Base-by-base conservation (phyloP, 2,888 invertebrate genomes). In the Lasius fuliginosus region DNA sequence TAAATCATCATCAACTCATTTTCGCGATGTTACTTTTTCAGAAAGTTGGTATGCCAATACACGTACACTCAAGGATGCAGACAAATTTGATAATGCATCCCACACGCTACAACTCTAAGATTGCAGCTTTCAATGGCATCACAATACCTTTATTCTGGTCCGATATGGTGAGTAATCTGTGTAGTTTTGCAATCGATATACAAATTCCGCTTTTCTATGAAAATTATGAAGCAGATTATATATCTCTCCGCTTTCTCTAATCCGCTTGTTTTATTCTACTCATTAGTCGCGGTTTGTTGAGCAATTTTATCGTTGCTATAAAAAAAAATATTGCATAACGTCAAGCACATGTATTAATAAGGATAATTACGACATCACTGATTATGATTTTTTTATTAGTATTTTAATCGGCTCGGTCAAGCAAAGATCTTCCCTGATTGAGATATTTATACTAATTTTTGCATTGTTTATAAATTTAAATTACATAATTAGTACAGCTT, bases 81-180 rank as follows among this genome's bases (percentile, higher is more conserved):
- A 96, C 97, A 33, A 98, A 98, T 93, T 94, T 98, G 6, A 96
- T 97, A 0, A 96, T 98, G 89, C 95, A 96, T 27, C 95, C 96
- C 62, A 96, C 97, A 0, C 93, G 94, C 30, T 97, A 96, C 62
- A 97, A 97, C 92, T 94, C 95, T 0, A 95, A 96, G 89, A 96
- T 97, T 46, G 94, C 93, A 30, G 96, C 96, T 0, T 96, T 98
- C 88, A 97, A 97, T 87, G 95, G 96, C 83, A 95, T 97, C 84
- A 96, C 96, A 0, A 71, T 98, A 67, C 98, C 98, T 0, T 93
- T 98, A 18, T 95, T 97, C 77, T 98, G 98, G 97, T 93, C 97
- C 0, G 97, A 97, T 91, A 93, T 98, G 94, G 97, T 97, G 94
- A 96, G 96, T 94, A 77, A 23, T 60, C 23, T 33, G 6, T 15